phyloP scores from a whole-genome alignment of 2,797 vertebrate species.

The Micropoecilia bifurca region DNA sequence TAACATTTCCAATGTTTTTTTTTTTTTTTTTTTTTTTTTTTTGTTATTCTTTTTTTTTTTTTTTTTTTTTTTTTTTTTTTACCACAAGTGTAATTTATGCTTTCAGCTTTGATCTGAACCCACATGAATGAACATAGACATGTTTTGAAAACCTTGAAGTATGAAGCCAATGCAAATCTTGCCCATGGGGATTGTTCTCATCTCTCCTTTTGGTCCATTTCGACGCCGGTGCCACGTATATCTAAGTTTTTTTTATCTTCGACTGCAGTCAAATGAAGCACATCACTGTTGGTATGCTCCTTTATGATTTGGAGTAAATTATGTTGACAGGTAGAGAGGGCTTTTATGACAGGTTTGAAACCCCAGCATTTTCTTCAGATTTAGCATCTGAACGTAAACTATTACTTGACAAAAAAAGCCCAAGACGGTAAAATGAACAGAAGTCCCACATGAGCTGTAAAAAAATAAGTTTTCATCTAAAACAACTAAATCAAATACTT shows the following conservation, averaged over 20 bases:
- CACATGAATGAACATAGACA: background rate
- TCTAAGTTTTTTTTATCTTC: background rate
- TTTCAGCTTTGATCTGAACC: background rate
- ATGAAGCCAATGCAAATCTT: background rate
- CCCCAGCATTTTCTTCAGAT: background rate
- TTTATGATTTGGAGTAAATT: background rate
- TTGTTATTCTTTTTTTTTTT: too few relatives aligned
- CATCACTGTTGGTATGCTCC: background rate
- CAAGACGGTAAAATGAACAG: background rate
- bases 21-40: too few relatives aligned
- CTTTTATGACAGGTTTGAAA: background rate
- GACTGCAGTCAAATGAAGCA: background rate
- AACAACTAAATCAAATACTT: background rate
- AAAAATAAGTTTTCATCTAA: background rate
- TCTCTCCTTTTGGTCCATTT: background rate
- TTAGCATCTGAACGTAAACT: background rate
- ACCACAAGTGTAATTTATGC: slow-evolving; percentile 20
- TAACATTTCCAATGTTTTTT: too few relatives aligned
- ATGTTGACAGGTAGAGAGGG: background rate
- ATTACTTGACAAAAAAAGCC: background rate
- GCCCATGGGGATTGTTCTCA: background rate
- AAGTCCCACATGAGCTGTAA: background rate
- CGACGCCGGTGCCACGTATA: background rate
- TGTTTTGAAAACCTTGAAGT: background rate
- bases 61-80: background rate